Conservation (phyloP, 2,113 vertebrate species). For the Phainopepla nitens region DNA sequence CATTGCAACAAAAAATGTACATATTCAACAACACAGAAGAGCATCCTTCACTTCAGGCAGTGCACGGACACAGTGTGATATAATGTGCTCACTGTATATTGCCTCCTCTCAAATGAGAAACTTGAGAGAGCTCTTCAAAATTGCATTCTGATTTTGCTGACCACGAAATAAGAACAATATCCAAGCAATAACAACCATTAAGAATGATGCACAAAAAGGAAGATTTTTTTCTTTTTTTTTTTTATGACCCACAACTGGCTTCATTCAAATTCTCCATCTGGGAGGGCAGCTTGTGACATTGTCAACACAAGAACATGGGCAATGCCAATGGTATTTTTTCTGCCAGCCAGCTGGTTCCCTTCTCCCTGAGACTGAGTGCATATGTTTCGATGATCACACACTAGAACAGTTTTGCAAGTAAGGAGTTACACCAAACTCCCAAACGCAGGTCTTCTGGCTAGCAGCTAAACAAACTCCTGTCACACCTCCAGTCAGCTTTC, state of each 20-base stretch:
- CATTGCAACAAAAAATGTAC: background rate
- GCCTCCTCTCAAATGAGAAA: background rate
- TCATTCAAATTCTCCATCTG: slow-evolving; percentile 75
- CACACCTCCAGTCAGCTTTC: slow-evolving; percentile 47
- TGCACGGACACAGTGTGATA: background rate
- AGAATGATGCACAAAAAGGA: slow-evolving; percentile 22
- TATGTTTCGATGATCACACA: slow-evolving; percentile 71
- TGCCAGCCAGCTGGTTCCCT: slow-evolving; percentile 77
- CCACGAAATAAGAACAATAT: background rate
- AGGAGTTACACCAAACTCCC: slow-evolving; percentile 42
- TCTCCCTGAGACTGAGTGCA: slow-evolving; percentile 59
- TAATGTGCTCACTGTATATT: background rate
- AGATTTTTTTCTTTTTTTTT: background rate
- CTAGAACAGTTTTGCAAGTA: slow-evolving; percentile 57
- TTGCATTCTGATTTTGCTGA: background rate
- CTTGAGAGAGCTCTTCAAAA: background rate
- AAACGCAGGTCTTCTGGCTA: slow-evolving; percentile 54
- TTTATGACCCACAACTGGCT: slow-evolving; percentile 71
- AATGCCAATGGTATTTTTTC: slow-evolving; percentile 76
- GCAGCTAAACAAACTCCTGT: slow-evolving; percentile 48
- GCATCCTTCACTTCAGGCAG: background rate
- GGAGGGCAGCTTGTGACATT: slow-evolving; percentile 77
- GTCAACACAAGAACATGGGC: slow-evolving; percentile 71
- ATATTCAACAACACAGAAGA: background rate
- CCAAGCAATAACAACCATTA: slow-evolving; percentile 5